Conservation (phyloP, 2,888 invertebrate genomes). For the Ormia ochracea region DNA sequence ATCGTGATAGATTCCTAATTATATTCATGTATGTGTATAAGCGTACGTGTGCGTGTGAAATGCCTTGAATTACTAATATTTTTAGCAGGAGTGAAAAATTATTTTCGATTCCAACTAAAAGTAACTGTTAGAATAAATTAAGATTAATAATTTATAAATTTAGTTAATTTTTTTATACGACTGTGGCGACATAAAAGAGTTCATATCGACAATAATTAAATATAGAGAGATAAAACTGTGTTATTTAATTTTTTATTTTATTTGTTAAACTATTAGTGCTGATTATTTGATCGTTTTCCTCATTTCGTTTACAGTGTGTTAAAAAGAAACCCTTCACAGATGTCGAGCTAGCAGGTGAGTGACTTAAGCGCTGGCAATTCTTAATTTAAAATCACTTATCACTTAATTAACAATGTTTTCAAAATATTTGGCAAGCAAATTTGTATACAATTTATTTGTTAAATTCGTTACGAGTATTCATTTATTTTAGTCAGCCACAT, state of each 20-base stretch:
- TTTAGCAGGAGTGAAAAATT: no score
- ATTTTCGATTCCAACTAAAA: no score
- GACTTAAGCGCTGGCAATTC: neutral
- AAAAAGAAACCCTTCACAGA: slow-evolving; percentile 77
- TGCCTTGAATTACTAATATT: no score
- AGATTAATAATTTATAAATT: no score
- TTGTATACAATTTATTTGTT: neutral
- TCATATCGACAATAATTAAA: no score
- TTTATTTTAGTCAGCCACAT: neutral
- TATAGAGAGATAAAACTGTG: neutral
- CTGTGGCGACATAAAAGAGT: no score
- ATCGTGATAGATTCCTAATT: no score
- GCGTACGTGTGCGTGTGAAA: no score
- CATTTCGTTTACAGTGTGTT: slow-evolving; percentile 70
- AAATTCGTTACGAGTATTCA: neutral
- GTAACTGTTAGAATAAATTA: no score
- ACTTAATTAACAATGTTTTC: neutral
- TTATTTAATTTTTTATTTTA: neutral
- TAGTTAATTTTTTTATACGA: no score
- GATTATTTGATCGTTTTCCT: no score
- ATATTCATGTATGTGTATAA: no score
- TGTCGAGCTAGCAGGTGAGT: slow-evolving; percentile 76
- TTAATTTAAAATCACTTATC: neutral
- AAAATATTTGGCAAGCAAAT: slow-evolving; percentile 12
- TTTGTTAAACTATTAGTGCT: neutral